Percentiles rank a stretch among this genome's conserved stretches.
Evolutionary conservation across 2,797 vertebrate genomes (phyloP).

Genomic region (Phoeniculus purpureus): DNA sequence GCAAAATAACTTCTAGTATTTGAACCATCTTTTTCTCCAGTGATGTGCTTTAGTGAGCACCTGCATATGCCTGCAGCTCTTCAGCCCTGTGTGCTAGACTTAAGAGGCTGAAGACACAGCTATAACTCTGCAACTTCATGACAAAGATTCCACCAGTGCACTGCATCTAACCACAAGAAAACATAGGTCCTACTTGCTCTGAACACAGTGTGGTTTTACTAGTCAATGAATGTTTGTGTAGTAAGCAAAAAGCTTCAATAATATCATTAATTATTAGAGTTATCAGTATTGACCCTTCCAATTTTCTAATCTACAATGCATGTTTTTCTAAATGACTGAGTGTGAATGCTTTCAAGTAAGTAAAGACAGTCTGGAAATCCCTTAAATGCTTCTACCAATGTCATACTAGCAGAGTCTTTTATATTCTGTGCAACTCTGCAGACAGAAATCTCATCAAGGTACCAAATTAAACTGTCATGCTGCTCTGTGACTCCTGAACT

Average conservation of each 20-base stretch:
- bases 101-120: not conserved
- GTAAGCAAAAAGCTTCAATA: not conserved
- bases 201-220: not conserved
- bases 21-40: not conserved
- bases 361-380: not conserved
- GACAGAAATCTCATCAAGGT: conserved; percentile 62
- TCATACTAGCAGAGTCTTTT: not conserved
- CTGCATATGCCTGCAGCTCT: not conserved
- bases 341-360: not conserved
- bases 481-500: conserved; percentile 59
- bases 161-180: not conserved
- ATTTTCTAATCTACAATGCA: not conserved
- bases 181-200: not conserved
- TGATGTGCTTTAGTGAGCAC: not conserved
- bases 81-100: not conserved
- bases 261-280: not conserved
- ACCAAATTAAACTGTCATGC: conserved; percentile 68
- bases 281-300: not conserved
- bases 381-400: not conserved
- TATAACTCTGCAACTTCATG: not conserved
- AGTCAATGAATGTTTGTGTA: not conserved
- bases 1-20: not conserved
- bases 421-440: conserved; percentile 18
- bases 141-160: not conserved
- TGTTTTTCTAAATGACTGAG: not conserved